Percentiles rank a stretch among this genome's conserved stretches.
Evolutionary conservation across 2,113 vertebrate genomes (phyloP).

Genomic region (Indicator maculatus): DNA sequence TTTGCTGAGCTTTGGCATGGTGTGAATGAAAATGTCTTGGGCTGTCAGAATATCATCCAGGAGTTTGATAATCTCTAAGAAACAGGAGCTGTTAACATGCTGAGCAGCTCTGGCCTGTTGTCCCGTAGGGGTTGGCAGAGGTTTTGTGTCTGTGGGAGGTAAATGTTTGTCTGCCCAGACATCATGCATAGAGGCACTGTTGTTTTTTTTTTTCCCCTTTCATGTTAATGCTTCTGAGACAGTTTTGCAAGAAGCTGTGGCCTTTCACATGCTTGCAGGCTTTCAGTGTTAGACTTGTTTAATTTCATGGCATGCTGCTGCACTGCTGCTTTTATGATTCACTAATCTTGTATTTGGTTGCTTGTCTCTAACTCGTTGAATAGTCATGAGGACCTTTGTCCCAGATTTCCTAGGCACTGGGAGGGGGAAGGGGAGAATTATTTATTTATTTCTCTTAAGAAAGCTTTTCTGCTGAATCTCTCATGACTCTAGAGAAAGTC

Average conservation of each 20-base stretch:
- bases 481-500: not conserved
- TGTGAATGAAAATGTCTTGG: not conserved
- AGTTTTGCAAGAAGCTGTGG: conserved; percentile 66
- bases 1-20: not conserved
- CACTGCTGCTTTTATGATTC: conserved; percentile 16
- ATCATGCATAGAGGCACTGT: not conserved
- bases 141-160: not conserved
- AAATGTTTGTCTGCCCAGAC: not conserved
- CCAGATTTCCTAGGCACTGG: not conserved
- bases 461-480: not conserved
- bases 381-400: conserved; percentile 65
- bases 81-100: not conserved
- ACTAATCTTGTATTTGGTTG: conserved; percentile 25
- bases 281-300: conserved; percentile 54
- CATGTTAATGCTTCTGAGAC: not conserved
- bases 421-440: not conserved
- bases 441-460: not conserved
- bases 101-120: not conserved
- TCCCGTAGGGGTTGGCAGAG: not conserved
- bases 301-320: not conserved
- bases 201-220: not conserved
- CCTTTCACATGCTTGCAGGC: conserved; percentile 74
- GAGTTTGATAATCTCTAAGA: fast-evolving
- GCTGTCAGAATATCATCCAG: fast-evolving
- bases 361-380: conserved; percentile 16